Base-by-base conservation (phyloP, 2,888 invertebrate species). In the Drosophila differens region DNA sequence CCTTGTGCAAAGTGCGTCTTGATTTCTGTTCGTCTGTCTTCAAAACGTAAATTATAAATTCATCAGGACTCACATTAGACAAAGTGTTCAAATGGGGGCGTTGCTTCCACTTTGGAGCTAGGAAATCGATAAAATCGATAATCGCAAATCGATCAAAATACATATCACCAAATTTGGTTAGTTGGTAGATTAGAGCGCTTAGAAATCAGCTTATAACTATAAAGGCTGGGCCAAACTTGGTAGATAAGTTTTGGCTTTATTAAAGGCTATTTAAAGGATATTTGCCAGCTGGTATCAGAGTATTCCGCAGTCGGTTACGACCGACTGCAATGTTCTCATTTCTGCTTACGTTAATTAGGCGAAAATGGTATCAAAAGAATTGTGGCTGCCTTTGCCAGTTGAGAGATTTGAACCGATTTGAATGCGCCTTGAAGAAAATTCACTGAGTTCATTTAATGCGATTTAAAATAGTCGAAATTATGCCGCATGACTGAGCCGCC, bases 361-460 rank as follows among this genome's bases (percentile, higher is more conserved):
- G 52, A 52, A 14, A 30, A 30, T 52, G 1, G 19, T 6, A 52
- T 52, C 58, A 41, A 57, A 39, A n/a, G 25, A 16, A 47, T 25
- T 25, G 22, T 16, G 47, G 22, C 47, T 47, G 47, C 19, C 7
- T 16, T 55, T 69, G 60, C 39, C 70, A 57, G 71, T 58, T 70
- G 58, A 70, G 35, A 55, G 33, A 49, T 51, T 19, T 39, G 10
- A 41, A 41, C 7, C 14, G 4, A 22, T 7, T 47, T 4, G 22
- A 47, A 14, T 41, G 41, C 41, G 41, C 5, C 19, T 70, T 28
- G 35, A 72, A 55, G 52, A 41, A 70, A 58, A 73, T 60, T 66
- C 44, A 37, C 10, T 33, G 41, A 37, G 35, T 28, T 61, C 35
- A 66, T 49, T 52, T 35, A 61, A 77, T 35, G 32, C 37, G 28